phyloP scores from a whole-genome alignment of 2,797 vertebrate genomes.

The Synaphobranchus kaupii region DNA sequence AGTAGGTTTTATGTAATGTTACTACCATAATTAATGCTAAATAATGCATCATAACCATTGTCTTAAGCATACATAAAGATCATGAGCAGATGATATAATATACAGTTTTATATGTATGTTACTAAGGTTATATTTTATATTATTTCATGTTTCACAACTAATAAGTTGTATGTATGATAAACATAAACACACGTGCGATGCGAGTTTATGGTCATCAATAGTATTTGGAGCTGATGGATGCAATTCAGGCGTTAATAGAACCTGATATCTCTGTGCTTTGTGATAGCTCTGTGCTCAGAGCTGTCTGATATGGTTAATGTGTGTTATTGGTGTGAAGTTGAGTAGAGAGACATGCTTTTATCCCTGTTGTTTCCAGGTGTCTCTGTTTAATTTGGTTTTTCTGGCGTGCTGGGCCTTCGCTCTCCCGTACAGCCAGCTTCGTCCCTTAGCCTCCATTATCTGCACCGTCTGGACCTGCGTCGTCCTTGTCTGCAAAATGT shows the following conservation, averaged over 20 bases:
- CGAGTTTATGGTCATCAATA: no score
- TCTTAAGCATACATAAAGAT: no score
- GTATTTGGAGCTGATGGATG: not conserved
- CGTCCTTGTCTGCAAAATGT: slow-evolving; percentile 96
- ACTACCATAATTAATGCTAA: no score
- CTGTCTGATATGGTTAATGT: not conserved
- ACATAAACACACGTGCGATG: no score
- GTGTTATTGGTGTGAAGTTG: not conserved
- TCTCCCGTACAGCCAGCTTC: slow-evolving; percentile 90
- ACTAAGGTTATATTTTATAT: no score
- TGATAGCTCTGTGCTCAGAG: not conserved
- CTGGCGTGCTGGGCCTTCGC: slow-evolving; percentile 94
- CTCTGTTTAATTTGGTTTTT: slow-evolving; percentile 94
- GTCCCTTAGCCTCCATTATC: slow-evolving; percentile 86
- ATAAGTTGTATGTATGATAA: no score
- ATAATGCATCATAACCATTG: no score
- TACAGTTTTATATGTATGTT: no score
- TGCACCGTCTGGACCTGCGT: slow-evolving; percentile 97
- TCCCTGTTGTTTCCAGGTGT: slow-evolving; percentile 79
- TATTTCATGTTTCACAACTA: no score
- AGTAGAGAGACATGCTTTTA: not conserved
- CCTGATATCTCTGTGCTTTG: not conserved
- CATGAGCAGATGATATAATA: no score
- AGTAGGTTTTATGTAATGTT: not conserved
- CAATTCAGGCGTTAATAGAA: not conserved